Evolutionary conservation across 2,113 vertebrate genomes (phyloP).

Genomic region (Charina bottae): DNA sequence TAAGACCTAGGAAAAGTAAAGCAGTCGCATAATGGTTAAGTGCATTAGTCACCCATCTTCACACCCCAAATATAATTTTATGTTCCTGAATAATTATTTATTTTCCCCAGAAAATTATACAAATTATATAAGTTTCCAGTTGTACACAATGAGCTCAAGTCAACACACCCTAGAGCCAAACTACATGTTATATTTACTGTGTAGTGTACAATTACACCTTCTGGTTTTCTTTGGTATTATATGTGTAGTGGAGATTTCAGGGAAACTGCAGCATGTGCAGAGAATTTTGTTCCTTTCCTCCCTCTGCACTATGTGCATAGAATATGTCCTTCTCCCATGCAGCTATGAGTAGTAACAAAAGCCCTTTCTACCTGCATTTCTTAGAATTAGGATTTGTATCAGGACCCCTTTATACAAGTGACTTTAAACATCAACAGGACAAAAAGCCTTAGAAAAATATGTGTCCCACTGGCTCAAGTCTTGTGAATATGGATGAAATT

Average conservation of each 20-base stretch:
- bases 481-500: background rate
- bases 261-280: background rate
- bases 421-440: background rate
- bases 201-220: background rate
- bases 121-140: background rate
- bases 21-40: background rate
- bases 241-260: too few relatives aligned
- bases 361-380: background rate
- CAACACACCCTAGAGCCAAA: background rate
- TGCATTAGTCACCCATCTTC: background rate
- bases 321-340: background rate
- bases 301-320: background rate
- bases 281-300: background rate
- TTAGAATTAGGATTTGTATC: background rate
- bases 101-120: background rate
- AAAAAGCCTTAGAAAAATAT: background rate
- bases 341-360: background rate
- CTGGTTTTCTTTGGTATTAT: background rate
- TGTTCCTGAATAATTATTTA: background rate
- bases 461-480: background rate
- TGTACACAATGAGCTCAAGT: background rate
- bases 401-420: background rate
- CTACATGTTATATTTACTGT: background rate
- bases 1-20: background rate
- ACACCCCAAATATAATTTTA: too few relatives aligned